Evolutionary conservation across 64 coral and sea anemone species (phyloP).

Genomic region (Porites australiensis): DNA sequence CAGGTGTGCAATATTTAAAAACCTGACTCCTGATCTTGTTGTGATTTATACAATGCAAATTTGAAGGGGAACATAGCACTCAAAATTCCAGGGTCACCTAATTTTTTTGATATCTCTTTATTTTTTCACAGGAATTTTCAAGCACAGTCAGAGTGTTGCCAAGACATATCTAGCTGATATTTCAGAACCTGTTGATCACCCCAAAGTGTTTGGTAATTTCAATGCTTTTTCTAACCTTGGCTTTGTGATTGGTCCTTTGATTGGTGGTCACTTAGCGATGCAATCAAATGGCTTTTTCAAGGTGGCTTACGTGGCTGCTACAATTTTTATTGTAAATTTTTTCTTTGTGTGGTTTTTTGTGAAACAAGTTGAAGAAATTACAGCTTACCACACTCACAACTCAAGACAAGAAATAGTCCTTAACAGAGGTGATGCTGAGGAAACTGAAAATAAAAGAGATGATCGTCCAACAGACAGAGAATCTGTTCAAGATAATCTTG

Average conservation of each 20-base stretch:
- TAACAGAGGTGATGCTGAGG: background rate
- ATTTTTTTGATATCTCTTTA: background rate
- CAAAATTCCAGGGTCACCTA: background rate
- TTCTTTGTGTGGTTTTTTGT: constrained; percentile 82
- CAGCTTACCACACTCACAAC: too few species aligned
- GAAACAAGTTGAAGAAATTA: constrained; percentile 8
- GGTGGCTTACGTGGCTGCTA: constrained; percentile 67
- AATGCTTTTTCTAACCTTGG: constrained; percentile 92
- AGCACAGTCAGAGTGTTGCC: constrained; percentile 83
- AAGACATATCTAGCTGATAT: constrained; percentile 92
- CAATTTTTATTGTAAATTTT: constrained; percentile 66
- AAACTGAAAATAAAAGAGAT: background rate
- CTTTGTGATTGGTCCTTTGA: constrained; percentile 95
- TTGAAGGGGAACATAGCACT: background rate
- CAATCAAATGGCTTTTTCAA: constrained; percentile 85
- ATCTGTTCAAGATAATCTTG: constrained; percentile 5
- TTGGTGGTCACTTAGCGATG: constrained; percentile 94
- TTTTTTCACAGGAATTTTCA: constrained; percentile 79
- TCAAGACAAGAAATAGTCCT: background rate
- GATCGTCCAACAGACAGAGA: background rate
- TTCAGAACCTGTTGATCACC: constrained; percentile 66
- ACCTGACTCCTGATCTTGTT: too few species aligned
- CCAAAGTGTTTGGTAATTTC: constrained; percentile 90
- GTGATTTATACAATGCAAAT: background rate
- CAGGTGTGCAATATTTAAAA: too few species aligned